Conservation (phyloP, 2,888 invertebrate genomes). For the Anorthoa munda region DNA sequence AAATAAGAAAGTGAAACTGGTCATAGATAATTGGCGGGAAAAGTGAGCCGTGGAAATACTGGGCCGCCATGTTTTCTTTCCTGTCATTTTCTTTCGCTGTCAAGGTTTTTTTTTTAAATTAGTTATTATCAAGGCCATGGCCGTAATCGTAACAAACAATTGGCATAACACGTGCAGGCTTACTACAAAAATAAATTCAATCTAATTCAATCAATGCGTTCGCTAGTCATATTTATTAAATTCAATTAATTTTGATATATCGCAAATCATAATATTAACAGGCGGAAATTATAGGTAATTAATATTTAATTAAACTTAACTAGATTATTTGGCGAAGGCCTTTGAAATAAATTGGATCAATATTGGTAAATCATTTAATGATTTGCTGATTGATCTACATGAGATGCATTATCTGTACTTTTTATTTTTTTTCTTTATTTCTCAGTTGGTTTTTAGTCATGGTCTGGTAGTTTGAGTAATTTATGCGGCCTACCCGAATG, state of each 20-base stretch:
- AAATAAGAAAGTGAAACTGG: slow-evolving; percentile 85
- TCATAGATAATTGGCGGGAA: slow-evolving; percentile 81
- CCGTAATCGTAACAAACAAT: slow-evolving; percentile 7
- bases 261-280: slow-evolving; percentile 1
- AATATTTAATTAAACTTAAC: slow-evolving; percentile 12
- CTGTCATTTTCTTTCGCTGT: slow-evolving; percentile 71
- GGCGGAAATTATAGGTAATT: slow-evolving; percentile 15
- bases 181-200: slow-evolving; percentile 23
- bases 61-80: slow-evolving; percentile 81
- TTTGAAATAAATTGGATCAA: slow-evolving; percentile 13
- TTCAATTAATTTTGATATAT: slow-evolving; percentile 2
- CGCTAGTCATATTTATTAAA: background rate
- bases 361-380: background rate
- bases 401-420: background rate
- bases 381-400: background rate
- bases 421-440: too few species aligned
- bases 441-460: too few species aligned
- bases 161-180: slow-evolving; percentile 4
- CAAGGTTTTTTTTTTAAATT: slow-evolving; percentile 30
- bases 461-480: too few species aligned
- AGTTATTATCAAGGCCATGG: slow-evolving; percentile 13
- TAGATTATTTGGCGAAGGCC: background rate
- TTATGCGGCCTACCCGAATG: too few species aligned
- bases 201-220: slow-evolving; percentile 20
- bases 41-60: slow-evolving; percentile 77